phyloP scores from a whole-genome alignment of 37 sponge, comb jelly and placozoan genomes.

The Petrosia ficiformis region DNA sequence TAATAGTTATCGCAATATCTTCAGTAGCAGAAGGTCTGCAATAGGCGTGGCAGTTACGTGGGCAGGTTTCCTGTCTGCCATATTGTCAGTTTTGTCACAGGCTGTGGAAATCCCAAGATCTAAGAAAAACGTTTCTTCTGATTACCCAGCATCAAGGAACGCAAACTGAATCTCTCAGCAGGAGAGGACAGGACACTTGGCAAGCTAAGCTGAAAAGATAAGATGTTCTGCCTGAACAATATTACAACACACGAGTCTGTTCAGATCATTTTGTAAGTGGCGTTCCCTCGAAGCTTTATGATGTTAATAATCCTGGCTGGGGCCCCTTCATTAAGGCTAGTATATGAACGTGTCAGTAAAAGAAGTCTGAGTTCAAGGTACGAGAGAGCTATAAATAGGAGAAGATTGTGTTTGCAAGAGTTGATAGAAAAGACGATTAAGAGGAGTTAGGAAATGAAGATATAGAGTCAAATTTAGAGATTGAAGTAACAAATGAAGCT shows the following conservation, averaged over 20 bases:
- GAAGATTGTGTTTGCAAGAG: too few relatives aligned
- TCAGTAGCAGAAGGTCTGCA: too few relatives aligned
- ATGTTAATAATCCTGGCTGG: not conserved
- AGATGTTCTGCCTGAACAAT: not conserved
- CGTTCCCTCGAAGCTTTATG: not conserved
- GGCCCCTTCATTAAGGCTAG: conserved; percentile 20
- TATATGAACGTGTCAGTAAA: not conserved
- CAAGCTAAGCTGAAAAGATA: not conserved
- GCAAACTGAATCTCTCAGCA: not conserved
- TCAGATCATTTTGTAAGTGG: conserved; percentile 19
- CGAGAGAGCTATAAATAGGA: not conserved
- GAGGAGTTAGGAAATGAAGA: too few relatives aligned
- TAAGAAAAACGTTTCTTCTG: conserved; percentile 15
- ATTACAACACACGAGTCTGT: conserved; percentile 9
- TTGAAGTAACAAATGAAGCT: too few relatives aligned
- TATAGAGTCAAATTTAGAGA: too few relatives aligned
- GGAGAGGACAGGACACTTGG: conserved; percentile 8
- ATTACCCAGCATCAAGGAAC: conserved; percentile 7
- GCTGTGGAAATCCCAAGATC: conserved; percentile 14
- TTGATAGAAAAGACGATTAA: too few relatives aligned
- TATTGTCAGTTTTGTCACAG: not conserved
- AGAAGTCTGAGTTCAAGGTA: not conserved
- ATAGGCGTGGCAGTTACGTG: not conserved
- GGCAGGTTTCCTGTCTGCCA: not conserved
- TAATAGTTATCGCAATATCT: too few relatives aligned